Evolutionary conservation across 2,113 vertebrate species (phyloP), one percentile per base, ranked within the genome.

Genomic region (Enhydra lutris): DNA sequence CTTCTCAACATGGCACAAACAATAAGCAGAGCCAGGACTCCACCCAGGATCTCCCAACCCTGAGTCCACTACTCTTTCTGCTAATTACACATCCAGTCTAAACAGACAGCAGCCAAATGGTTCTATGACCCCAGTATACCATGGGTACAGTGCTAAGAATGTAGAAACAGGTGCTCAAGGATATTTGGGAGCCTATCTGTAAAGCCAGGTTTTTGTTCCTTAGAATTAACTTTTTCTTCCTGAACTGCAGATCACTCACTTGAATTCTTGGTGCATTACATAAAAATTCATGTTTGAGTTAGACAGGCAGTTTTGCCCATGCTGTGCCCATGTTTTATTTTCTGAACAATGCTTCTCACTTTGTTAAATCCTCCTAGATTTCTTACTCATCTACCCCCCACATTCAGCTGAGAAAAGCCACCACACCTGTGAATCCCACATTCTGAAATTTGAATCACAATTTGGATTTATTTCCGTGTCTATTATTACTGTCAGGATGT

Each of bases 401-500:
- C 81, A 82, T 69, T 97, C 89, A 91, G 55, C 81, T 69, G 65
- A 96, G 88, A 93, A 95, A 98, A 95, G 31, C n/a, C 65, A 93
- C 73, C 42, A 93, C 73, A 96, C 92, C 93, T 97, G 85, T 97
- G 95, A 96, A 92, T 97, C 82, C 86, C 42, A 87, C 83, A 96
- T 89, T 94, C 42, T 94, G 55, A 97, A 95, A 95, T 96, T 96
- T 84, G 73, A 97, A 98, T 97, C 50, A 94, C 85, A 96, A 93
- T 97, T 97, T 93, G 55, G 74, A 95, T 94, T 96, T 97, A 95
- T 97, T 97, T 95, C 63, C 69, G 86, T 92, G 57, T 89, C 67
- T 95, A 80, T 97, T 98, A 97, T 90, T 97, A 97, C 61, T 96
- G 83, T 93, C 24, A 0, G 29, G 79, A 94, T 97, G 79, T 79